Evolutionary conservation across 2,113 vertebrate genomes (phyloP).

Genomic region (Mobula birostris): DNA sequence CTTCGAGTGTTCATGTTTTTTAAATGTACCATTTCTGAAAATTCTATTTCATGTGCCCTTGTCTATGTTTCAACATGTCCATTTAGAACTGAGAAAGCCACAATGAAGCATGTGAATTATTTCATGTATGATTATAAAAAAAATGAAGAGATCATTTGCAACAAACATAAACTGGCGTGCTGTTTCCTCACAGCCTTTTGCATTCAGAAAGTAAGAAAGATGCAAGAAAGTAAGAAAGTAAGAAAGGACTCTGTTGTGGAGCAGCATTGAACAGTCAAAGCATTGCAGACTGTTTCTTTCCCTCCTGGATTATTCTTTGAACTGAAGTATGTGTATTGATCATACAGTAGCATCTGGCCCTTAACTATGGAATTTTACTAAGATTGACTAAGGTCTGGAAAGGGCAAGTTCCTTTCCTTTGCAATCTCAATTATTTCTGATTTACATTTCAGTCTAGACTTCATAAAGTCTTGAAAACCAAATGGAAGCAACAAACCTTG

Average conservation of each 20-base stretch:
- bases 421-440: background rate
- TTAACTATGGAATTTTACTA: background rate
- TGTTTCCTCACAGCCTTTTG: background rate
- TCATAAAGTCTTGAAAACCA: slow-evolving; percentile 3
- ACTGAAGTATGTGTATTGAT: background rate
- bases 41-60: background rate
- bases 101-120: background rate
- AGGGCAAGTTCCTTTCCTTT: background rate
- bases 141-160: background rate
- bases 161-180: background rate
- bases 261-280: background rate
- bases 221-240: background rate
- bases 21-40: too few relatives aligned
- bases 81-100: background rate
- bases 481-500: slow-evolving; percentile 14
- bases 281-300: background rate
- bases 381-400: slow-evolving; percentile 7
- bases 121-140: background rate
- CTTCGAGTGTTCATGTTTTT: too few relatives aligned
- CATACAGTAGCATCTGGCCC: background rate
- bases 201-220: slow-evolving; percentile 4
- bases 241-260: slow-evolving; percentile 2
- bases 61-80: background rate
- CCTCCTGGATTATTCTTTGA: background rate
- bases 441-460: background rate